Conservation (phyloP, 2,113 vertebrate species). For the Myrmecobius fasciatus region DNA sequence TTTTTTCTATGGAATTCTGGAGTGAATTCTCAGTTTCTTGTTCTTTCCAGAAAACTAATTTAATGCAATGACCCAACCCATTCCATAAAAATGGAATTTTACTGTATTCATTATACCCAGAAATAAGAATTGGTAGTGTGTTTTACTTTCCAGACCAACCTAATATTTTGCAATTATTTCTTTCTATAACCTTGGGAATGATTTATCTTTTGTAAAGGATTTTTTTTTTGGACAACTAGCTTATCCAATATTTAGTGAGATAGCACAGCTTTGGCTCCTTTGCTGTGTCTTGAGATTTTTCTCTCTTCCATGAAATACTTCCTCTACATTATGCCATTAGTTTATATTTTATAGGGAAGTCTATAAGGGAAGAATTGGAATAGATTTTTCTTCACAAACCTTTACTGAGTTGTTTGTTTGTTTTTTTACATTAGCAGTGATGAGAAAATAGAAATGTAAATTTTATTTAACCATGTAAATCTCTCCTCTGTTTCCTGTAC, state of each 20-base stretch:
- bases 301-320: slow-evolving; percentile 1
- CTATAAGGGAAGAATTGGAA: neutral
- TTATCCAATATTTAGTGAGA: slow-evolving; percentile 1
- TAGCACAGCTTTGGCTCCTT: neutral
- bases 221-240: neutral
- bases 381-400: neutral
- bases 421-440: neutral
- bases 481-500: neutral
- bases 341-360: neutral
- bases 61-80: neutral
- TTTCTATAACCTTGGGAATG: neutral
- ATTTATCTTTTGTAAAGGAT: neutral
- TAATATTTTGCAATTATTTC: neutral
- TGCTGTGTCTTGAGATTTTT: slow-evolving; percentile 10
- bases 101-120: neutral
- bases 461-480: neutral
- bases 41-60: neutral
- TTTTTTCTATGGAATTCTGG: neutral
- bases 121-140: neutral
- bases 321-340: neutral
- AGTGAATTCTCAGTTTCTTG: neutral
- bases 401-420: neutral
- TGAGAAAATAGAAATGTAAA: neutral
- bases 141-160: neutral
- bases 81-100: neutral